Evolutionary conservation across 2,888 invertebrate species (phyloP).

Genomic region (Thymelicus sylvestris): DNA sequence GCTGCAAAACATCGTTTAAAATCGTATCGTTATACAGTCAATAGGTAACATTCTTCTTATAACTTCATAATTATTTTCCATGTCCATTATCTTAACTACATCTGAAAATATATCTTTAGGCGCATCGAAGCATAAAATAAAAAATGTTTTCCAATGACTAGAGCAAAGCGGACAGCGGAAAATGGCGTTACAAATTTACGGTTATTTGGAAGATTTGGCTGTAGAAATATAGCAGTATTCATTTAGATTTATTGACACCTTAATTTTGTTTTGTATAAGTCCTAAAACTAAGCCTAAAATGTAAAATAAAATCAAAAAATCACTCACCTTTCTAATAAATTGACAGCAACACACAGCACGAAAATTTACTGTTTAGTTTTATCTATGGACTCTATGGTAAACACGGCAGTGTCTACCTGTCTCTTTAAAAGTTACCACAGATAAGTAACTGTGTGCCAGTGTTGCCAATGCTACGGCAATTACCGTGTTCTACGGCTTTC

Average conservation of each 20-base stretch:
- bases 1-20: neutral
- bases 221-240: neutral
- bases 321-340: slow-evolving; percentile 76
- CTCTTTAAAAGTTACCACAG: too few species aligned
- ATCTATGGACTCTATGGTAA: slow-evolving; percentile 23
- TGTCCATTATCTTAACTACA: slow-evolving; percentile 34
- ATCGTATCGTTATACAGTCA: neutral
- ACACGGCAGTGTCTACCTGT: too few species aligned
- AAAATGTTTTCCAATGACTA: slow-evolving; percentile 66
- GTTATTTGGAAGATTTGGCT: slow-evolving; percentile 49
- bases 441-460: too few species aligned
- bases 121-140: slow-evolving; percentile 49
- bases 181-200: slow-evolving; percentile 77
- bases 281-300: slow-evolving; percentile 39
- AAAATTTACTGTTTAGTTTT: slow-evolving; percentile 65
- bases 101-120: slow-evolving; percentile 21
- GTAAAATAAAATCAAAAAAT: slow-evolving; percentile 53
- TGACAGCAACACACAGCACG: slow-evolving; percentile 78
- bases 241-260: neutral
- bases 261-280: slow-evolving; percentile 14
- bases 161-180: slow-evolving; percentile 65
- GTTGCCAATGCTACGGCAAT: too few species aligned
- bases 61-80: neutral
- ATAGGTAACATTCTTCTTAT: neutral
- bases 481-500: too few species aligned